Evolutionary conservation across 2,113 vertebrate genomes (phyloP).

Genomic region (Odocoileus hemionus): DNA sequence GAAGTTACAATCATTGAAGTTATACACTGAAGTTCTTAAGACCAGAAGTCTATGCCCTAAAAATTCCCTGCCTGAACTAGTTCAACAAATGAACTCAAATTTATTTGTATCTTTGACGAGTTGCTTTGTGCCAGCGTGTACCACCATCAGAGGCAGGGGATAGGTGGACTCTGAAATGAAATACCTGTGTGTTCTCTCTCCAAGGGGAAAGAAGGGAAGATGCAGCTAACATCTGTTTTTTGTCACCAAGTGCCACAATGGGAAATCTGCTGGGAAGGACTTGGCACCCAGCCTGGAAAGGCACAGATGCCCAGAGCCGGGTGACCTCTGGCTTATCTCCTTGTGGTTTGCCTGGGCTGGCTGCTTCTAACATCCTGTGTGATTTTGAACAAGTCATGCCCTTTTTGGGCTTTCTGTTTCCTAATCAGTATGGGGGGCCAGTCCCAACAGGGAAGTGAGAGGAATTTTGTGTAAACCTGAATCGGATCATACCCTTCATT

Average conservation of each 20-base stretch:
- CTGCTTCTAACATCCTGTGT: not conserved
- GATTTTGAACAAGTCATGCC: not conserved
- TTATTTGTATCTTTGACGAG: constrained; percentile 11
- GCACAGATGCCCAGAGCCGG: not conserved
- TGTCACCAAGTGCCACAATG: not conserved
- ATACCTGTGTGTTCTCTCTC: not conserved
- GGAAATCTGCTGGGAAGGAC: not conserved
- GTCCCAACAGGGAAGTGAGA: not conserved
- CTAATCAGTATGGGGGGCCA: not conserved
- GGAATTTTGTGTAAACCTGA: not conserved
- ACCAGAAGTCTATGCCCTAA: not conserved
- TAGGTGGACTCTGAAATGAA: not conserved
- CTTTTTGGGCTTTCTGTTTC: not conserved
- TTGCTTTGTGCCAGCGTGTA: not conserved
- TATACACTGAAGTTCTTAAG: not conserved
- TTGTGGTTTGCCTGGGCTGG: not conserved
- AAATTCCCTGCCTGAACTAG: not conserved
- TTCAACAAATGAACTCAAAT: constrained; percentile 37
- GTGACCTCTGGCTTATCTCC: not conserved
- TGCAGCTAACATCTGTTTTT: not conserved
- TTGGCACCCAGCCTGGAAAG: not conserved
- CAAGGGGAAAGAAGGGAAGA: not conserved
- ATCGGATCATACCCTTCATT: not conserved
- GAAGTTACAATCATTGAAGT: not conserved
- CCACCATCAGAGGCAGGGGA: not conserved